These are phyloP conservation scores for Octodon degus DNA, from an alignment of 2,113 vertebrate species.

Conservation along the genomic window DNA sequence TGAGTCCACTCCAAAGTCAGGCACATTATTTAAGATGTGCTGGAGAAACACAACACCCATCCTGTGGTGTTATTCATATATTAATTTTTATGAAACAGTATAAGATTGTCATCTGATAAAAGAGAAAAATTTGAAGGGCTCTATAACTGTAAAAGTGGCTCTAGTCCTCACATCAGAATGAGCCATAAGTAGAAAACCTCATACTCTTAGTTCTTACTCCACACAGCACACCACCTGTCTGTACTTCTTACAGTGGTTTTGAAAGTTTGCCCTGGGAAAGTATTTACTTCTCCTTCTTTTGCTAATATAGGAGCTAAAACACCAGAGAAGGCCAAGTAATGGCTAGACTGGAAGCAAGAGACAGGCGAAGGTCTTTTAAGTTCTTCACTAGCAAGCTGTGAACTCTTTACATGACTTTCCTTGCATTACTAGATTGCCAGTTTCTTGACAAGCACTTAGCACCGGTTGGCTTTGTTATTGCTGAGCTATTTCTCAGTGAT, in stretches of 20 bases:
- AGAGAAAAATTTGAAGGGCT: neutral
- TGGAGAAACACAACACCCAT: neutral
- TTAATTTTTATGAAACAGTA: slow-evolving; percentile 6
- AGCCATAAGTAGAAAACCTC: neutral
- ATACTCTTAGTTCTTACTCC: neutral
- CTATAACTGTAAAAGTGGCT: neutral
- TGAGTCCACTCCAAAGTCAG: neutral
- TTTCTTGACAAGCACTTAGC: neutral
- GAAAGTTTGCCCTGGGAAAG: neutral
- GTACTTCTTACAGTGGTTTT: neutral
- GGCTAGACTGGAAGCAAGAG: neutral
- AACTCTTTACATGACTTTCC: neutral
- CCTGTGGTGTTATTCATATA: neutral
- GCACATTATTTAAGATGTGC: neutral
- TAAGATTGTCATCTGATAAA: neutral
- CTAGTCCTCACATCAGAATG: neutral
- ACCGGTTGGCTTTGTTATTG: neutral
- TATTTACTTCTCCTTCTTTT: neutral
- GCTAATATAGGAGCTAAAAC: neutral
- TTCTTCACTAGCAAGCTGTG: neutral
- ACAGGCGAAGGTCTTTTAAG: neutral
- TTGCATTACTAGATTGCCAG: neutral
- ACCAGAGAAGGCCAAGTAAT: neutral
- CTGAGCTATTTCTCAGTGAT: neutral
- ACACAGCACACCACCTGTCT: neutral